Evolutionary conservation across 1,140 invertebrate species (phyloP).

Genomic region (Lordiphosa stackelbergi): DNA sequence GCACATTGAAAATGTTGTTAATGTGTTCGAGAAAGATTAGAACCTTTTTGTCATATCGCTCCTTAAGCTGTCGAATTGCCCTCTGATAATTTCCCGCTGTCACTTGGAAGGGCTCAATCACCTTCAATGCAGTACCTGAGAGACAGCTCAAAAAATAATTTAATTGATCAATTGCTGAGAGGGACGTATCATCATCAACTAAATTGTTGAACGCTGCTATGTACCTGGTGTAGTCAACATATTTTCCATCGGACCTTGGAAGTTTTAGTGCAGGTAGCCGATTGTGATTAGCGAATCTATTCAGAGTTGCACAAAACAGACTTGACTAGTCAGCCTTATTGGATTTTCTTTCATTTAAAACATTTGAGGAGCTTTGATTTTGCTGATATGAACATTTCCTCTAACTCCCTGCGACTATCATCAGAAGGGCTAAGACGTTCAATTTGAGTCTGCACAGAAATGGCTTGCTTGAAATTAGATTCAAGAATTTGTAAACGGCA

Average conservation of each 20-base stretch:
- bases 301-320: not conserved
- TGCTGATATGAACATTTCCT: not conserved
- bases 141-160: constrained; percentile 14
- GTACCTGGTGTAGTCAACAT: not conserved
- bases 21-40: constrained; percentile 19
- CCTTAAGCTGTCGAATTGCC: constrained; percentile 8
- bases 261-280: constrained; percentile 2
- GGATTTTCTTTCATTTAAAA: too few relatives aligned
- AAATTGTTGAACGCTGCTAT: not conserved
- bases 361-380: not conserved
- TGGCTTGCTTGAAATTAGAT: not conserved
- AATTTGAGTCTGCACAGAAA: not conserved
- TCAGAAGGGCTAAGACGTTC: not conserved
- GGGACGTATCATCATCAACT: not conserved
- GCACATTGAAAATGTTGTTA: not conserved
- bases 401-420: not conserved
- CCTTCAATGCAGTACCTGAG: constrained; percentile 1
- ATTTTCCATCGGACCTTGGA: constrained; percentile 1
- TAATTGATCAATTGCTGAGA: not conserved
- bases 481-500: too few relatives aligned
- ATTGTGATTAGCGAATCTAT: not conserved
- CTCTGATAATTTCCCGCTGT: constrained; percentile 21
- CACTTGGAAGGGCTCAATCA: constrained; percentile 14
- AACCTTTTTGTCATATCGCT: constrained; percentile 18
- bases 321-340: not conserved